Percentiles rank a stretch among this genome's conserved stretches.
Evolutionary conservation across 2,888 invertebrate genomes (phyloP).

Genomic region (Gisinianus flammeolus): DNA sequence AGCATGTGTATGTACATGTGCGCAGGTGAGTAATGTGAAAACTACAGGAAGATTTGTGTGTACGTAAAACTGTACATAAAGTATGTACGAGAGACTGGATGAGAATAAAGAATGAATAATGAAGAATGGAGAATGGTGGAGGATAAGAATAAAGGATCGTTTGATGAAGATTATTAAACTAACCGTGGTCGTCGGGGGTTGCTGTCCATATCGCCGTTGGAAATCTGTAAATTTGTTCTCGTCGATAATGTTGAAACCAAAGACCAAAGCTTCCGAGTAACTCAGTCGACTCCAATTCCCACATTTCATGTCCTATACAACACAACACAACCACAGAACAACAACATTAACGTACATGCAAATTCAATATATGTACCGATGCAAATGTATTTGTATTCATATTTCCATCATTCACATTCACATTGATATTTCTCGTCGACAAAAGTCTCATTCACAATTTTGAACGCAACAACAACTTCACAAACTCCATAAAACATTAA

Average conservation of each 20-base stretch:
- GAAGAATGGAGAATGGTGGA: not conserved
- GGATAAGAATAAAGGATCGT: not conserved
- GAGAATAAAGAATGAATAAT: not conserved
- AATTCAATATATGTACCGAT: too few relatives aligned
- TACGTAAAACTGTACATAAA: not conserved
- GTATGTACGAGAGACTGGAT: too few relatives aligned
- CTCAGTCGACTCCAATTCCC: slow-evolving; percentile 57
- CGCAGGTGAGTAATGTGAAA: too few relatives aligned
- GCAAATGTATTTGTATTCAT: too few relatives aligned
- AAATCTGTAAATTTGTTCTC: slow-evolving; percentile 54
- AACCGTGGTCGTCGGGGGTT: not conserved
- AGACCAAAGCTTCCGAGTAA: slow-evolving; percentile 57
- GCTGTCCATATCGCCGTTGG: slow-evolving; percentile 40
- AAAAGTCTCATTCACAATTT: too few relatives aligned
- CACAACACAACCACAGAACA: not conserved
- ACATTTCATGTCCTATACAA: slow-evolving; percentile 54
- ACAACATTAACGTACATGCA: not conserved
- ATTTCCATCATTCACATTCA: too few relatives aligned
- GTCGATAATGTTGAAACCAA: slow-evolving; percentile 57
- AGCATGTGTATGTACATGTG: not conserved
- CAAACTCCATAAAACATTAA: too few relatives aligned
- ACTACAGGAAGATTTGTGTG: too few relatives aligned
- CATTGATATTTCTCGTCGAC: too few relatives aligned
- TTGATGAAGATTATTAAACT: not conserved
- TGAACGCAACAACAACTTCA: too few relatives aligned